These are phyloP conservation scores for Rhizomys pruinosus DNA, from an alignment of 2,113 vertebrate genomes.

Conservation along the genomic window DNA sequence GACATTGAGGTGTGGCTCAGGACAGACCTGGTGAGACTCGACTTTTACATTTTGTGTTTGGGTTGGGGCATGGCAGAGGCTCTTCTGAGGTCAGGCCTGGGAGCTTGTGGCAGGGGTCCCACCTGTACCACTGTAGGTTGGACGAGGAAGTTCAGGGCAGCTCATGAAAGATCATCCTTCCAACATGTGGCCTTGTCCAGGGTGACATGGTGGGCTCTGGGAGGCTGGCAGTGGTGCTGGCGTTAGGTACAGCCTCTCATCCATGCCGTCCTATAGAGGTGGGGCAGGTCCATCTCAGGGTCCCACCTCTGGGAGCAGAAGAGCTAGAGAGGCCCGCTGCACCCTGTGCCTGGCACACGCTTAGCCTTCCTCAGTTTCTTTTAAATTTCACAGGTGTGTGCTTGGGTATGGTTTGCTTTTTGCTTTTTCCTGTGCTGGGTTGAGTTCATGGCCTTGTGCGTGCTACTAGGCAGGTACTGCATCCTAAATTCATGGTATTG, in stretches of 20 bases:
- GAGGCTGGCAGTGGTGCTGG: background rate
- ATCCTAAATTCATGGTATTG: no score
- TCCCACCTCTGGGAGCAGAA: background rate
- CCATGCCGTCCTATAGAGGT: background rate
- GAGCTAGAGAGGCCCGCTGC: background rate
- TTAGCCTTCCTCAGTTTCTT: background rate
- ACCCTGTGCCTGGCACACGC: background rate
- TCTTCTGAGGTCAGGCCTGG: background rate
- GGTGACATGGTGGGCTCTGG: background rate
- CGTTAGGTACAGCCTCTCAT: background rate
- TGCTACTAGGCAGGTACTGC: background rate
- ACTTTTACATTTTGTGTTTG: slow-evolving; percentile 84
- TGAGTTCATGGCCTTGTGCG: background rate
- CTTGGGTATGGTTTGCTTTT: background rate
- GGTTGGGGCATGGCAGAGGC: slow-evolving; percentile 35
- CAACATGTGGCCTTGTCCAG: no score
- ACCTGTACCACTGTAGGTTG: background rate
- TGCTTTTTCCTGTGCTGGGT: background rate
- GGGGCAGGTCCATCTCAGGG: background rate
- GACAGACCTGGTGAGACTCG: slow-evolving; percentile 98
- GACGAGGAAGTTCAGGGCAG: background rate
- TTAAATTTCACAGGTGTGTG: background rate
- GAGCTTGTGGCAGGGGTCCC: background rate
- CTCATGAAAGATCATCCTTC: background rate
- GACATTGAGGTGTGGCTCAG: slow-evolving; percentile 99